phyloP scores from a whole-genome alignment of 2,888 invertebrate species.

The Steinernema hermaphroditum region DNA sequence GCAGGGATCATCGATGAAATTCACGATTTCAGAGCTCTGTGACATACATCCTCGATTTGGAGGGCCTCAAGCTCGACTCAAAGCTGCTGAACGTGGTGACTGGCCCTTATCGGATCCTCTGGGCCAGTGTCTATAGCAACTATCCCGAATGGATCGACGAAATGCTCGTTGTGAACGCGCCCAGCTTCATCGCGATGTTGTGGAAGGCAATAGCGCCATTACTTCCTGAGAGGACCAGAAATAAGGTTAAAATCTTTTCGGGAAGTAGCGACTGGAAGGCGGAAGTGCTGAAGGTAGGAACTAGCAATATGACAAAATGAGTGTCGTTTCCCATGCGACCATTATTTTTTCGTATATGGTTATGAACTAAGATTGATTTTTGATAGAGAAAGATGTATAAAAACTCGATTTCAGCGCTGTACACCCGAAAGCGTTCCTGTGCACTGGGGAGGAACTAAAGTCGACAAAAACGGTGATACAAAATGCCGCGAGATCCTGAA shows the following conservation, averaged over 20 bases:
- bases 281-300: slow-evolving; percentile 4
- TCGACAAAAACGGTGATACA: slow-evolving; percentile 50
- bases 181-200: slow-evolving; percentile 53
- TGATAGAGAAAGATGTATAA: too few relatives aligned
- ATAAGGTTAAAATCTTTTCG: slow-evolving; percentile 49
- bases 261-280: slow-evolving; percentile 47
- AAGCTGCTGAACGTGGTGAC: slow-evolving; percentile 53
- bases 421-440: slow-evolving; percentile 49
- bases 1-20: too few relatives aligned
- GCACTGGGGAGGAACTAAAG: slow-evolving; percentile 55
- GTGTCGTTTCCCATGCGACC: too few relatives aligned
- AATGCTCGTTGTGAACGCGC: slow-evolving; percentile 54
- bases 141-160: slow-evolving; percentile 59
- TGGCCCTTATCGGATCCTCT: slow-evolving; percentile 57
- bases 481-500: slow-evolving; percentile 51
- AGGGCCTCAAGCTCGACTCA: slow-evolving; percentile 56
- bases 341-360: too few relatives aligned
- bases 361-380: too few relatives aligned
- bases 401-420: slow-evolving; percentile 5
- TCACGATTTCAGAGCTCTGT: slow-evolving; percentile 38
- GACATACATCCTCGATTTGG: slow-evolving; percentile 56
- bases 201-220: slow-evolving; percentile 58
- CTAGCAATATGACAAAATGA: too few relatives aligned
- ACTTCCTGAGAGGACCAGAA: slow-evolving; percentile 56
- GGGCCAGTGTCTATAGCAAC: slow-evolving; percentile 56